Conservation (phyloP, 2,113 vertebrate species). For the Zootoca vivipara region DNA sequence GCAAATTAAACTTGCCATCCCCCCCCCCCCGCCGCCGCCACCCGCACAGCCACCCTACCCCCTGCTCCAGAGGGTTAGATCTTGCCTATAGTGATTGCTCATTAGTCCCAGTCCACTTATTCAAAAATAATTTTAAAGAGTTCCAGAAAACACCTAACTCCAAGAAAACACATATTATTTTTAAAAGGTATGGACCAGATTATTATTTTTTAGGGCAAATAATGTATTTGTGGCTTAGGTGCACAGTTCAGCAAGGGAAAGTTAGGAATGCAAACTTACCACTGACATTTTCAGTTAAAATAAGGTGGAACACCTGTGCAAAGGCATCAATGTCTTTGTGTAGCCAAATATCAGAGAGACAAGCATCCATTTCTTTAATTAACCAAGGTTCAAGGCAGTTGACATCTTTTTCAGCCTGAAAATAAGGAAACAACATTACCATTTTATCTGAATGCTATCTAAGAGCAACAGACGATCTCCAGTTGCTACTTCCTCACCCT, state of each 20-base stretch:
- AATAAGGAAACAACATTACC: neutral
- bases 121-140: neutral
- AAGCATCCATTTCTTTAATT: conserved; percentile 91
- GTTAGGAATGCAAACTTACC: conserved; percentile 76
- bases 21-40: too few relatives aligned
- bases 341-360: conserved; percentile 90
- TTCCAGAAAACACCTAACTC: neutral
- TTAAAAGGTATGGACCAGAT: neutral
- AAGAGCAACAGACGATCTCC: neutral
- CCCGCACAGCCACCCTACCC: too few relatives aligned
- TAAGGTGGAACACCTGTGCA: conserved; percentile 91
- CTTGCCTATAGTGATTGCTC: neutral
- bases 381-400: conserved; percentile 87
- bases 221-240: neutral
- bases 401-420: conserved; percentile 81
- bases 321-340: conserved; percentile 86
- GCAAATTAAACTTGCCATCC: too few relatives aligned
- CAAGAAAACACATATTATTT: neutral
- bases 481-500: too few relatives aligned
- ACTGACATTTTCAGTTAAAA: conserved; percentile 89
- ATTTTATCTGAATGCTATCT: neutral
- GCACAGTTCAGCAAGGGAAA: neutral
- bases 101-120: neutral
- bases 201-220: neutral
- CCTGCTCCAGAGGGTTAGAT: too few relatives aligned